A percentile compares a stretch with the other conserved stretches of the same genome.
phyloP scores from a whole-genome alignment of 1,140 invertebrate species.

The Leptinotarsa texana region DNA sequence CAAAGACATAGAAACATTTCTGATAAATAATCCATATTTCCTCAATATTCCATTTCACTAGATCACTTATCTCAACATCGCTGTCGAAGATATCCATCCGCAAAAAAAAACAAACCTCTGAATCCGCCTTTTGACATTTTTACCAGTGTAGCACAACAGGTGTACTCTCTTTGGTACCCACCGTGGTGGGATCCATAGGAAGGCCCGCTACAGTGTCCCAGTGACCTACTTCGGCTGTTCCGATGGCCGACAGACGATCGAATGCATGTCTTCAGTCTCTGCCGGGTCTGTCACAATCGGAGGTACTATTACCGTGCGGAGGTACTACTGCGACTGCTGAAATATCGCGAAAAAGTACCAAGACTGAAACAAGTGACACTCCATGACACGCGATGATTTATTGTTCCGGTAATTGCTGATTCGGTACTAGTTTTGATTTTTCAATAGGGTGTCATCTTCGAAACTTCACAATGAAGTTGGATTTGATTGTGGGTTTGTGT shows the following conservation, averaged over 20 bases:
- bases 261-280: conserved; percentile 48
- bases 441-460: background rate
- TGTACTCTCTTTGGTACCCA: conserved; percentile 16
- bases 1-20: too few relatives aligned
- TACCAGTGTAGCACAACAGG: conserved; percentile 15
- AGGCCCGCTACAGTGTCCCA: conserved; percentile 48
- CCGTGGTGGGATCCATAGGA: conserved; percentile 25
- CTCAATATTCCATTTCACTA: too few relatives aligned
- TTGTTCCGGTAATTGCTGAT: background rate
- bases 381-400: background rate
- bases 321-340: background rate
- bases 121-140: background rate
- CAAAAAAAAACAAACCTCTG: too few relatives aligned
- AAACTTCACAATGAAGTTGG: conserved; percentile 29
- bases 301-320: background rate
- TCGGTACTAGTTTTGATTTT: background rate
- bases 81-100: too few relatives aligned
- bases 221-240: conserved; percentile 50
- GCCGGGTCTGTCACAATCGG: conserved; percentile 36
- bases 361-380: background rate
- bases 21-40: too few relatives aligned
- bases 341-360: background rate
- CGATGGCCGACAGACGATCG: conserved; percentile 49
- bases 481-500: conserved; percentile 32
- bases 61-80: too few relatives aligned